Percentiles rank a stretch among this genome's conserved stretches.
These are phyloP conservation scores for Drosophila phalerata DNA, from an alignment of 2,888 invertebrate genomes.

Conservation along the genomic window DNA sequence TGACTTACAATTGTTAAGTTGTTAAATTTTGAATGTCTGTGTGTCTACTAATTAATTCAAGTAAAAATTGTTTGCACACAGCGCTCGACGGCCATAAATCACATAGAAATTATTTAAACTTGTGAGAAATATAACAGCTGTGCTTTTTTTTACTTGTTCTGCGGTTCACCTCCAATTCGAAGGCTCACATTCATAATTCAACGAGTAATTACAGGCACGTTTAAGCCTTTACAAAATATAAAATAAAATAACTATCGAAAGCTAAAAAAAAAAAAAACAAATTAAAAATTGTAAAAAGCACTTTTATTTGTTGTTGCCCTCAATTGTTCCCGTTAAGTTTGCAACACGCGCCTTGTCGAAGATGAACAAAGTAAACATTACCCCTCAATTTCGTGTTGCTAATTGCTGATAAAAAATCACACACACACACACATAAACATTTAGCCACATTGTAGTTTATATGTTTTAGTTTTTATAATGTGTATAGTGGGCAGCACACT, in stretches of 20 bases:
- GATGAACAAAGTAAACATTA: conserved; percentile 1
- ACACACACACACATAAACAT: background rate
- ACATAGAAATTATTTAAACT: conserved; percentile 44
- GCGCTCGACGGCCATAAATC: conserved; percentile 38
- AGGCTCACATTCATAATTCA: conserved; percentile 23
- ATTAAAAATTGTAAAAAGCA: conserved; percentile 5
- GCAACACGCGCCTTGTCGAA: conserved; percentile 10
- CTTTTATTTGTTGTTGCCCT: background rate
- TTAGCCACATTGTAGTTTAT: background rate
- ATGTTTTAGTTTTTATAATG: conserved; percentile 23
- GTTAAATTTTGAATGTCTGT: background rate
- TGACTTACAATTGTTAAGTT: conserved; percentile 8
- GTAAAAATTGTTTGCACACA: conserved; percentile 44
- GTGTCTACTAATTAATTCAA: conserved; percentile 33
- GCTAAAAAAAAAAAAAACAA: background rate
- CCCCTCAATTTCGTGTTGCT: conserved; percentile 46
- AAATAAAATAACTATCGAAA: background rate
- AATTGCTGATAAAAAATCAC: conserved; percentile 54
- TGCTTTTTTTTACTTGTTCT: background rate
- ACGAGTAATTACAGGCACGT: conserved; percentile 24
- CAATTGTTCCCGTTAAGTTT: conserved; percentile 29
- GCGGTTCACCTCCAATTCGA: conserved; percentile 6
- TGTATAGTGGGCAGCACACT: conserved; percentile 17
- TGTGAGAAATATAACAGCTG: conserved; percentile 55
- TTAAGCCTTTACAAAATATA: conserved; percentile 21